A percentile compares a stretch with the other conserved stretches of the same genome.
Conservation (phyloP, 2,113 vertebrate genomes). For the Zingel zingel region DNA sequence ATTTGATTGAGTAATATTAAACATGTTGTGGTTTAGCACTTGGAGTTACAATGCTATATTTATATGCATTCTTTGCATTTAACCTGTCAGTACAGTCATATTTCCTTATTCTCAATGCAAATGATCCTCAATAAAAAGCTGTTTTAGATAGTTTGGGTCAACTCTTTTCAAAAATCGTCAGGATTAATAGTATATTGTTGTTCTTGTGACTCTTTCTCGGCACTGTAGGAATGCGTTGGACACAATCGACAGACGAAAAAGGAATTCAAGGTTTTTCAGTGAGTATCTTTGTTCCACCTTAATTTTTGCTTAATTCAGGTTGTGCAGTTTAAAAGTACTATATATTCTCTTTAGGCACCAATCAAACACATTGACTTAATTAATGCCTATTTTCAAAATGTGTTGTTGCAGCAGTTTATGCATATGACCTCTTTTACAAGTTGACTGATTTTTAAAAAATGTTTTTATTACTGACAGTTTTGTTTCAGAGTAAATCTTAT, state of each 20-base stretch:
- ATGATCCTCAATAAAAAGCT: background rate
- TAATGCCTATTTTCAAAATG: background rate
- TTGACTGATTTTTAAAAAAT: background rate
- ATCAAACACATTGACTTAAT: background rate
- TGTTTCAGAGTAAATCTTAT: background rate
- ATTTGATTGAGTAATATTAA: background rate
- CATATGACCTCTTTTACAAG: background rate
- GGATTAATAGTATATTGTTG: background rate
- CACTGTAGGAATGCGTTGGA: conserved; percentile 69
- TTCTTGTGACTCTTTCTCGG: conserved; percentile 8
- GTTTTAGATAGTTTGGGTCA: background rate
- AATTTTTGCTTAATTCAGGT: background rate
- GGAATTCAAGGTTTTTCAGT: conserved; percentile 83
- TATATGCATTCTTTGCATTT: background rate
- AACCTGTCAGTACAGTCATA: background rate
- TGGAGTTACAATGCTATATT: background rate
- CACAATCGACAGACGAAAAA: conserved; percentile 62
- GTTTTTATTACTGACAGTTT: background rate
- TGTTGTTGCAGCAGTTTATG: background rate
- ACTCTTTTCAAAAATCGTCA: background rate
- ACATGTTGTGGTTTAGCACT: background rate
- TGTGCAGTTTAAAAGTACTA: background rate
- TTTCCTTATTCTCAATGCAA: background rate
- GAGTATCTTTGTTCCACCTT: conserved; percentile 61
- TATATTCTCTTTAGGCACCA: background rate